Conservation (phyloP, 2,888 invertebrate species). For the Orthonevra nobilis region DNA sequence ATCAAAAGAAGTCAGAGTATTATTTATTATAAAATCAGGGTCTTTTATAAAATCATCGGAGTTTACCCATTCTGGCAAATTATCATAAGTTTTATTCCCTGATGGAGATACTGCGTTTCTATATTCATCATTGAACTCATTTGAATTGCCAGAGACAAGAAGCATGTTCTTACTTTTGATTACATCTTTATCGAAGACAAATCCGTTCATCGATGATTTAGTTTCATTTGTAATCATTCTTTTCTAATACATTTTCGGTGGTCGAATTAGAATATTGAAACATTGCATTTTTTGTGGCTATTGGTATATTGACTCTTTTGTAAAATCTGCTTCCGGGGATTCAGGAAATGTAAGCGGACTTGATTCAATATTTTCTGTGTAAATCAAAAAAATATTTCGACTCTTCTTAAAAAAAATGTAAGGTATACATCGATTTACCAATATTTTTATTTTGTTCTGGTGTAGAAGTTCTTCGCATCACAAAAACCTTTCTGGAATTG, state of each 20-base stretch:
- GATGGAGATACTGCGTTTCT: slow-evolving; percentile 11
- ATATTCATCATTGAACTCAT: slow-evolving; percentile 5
- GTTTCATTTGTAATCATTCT: slow-evolving; percentile 7
- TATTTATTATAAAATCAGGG: slow-evolving; percentile 1
- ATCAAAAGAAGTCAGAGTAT: not conserved
- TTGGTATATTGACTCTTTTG: not conserved
- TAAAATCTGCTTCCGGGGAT: slow-evolving; percentile 1
- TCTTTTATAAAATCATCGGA: not conserved
- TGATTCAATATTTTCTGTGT: slow-evolving; percentile 15
- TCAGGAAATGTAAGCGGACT: slow-evolving; percentile 3
- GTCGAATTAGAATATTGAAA: not conserved
- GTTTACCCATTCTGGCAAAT: not conserved
- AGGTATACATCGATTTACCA: slow-evolving; percentile 9
- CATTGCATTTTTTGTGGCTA: slow-evolving; percentile 4
- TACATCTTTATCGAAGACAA: slow-evolving; percentile 1
- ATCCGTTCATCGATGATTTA: slow-evolving; percentile 1
- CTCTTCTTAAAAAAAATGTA: slow-evolving; percentile 2
- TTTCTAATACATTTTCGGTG: slow-evolving; percentile 2
- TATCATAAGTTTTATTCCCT: not conserved
- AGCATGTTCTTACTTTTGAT: slow-evolving; percentile 7
- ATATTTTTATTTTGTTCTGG: slow-evolving; percentile 3
- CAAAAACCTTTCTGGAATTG: not conserved
- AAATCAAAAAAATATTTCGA: not conserved
- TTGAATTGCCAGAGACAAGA: slow-evolving; percentile 9
- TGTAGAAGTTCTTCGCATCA: slow-evolving; percentile 13